Base-by-base conservation (phyloP, 1,140 invertebrate species). In the Helicorthomorpha holstii region DNA sequence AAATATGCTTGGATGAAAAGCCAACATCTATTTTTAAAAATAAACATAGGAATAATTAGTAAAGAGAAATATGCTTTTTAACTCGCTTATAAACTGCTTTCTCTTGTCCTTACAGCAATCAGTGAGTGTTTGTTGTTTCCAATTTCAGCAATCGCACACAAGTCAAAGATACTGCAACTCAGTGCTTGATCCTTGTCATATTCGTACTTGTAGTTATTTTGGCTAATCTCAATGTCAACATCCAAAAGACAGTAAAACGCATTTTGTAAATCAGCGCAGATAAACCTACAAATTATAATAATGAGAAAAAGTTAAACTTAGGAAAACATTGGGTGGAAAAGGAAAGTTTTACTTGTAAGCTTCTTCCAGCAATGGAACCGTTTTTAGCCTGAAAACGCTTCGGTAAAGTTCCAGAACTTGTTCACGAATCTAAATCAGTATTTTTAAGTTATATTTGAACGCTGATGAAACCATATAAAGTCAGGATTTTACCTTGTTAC, bases 21-120 rank as follows among this genome's bases (percentile, higher is more conserved):
- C 88, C 82, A 88, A 94, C 87, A 94, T 92, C 86, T 74, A 56
- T n/a, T n/a, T n/a, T n/a, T n/a, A n/a, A n/a, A n/a, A n/a, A n/a
- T n/a, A n/a, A n/a, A n/a, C n/a, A n/a, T n/a, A n/a, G n/a, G n/a
- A n/a, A n/a, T n/a, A n/a, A n/a, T n/a, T n/a, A n/a, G n/a, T n/a
- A n/a, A n/a, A n/a, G n/a, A n/a, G n/a, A n/a, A n/a, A n/a, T n/a
- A n/a, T n/a, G n/a, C n/a, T n/a, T n/a, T n/a, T n/a, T n/a, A n/a
- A n/a, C n/a, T n/a, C n/a, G n/a, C n/a, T n/a, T n/a, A n/a, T n/a
- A n/a, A n/a, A n/a, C n/a, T 34, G 29, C 7, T 7, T 2, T 48
- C 47, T 42, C 25, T 27, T 49, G 27, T 23, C 54, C 63, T 59
- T 59, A 71, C 69, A 49, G 63, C 64, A 49, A 73, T 70, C 2